These are phyloP conservation scores for Picathartes gymnocephalus DNA, from an alignment of 2,113 vertebrate species.

Conservation along the genomic window DNA sequence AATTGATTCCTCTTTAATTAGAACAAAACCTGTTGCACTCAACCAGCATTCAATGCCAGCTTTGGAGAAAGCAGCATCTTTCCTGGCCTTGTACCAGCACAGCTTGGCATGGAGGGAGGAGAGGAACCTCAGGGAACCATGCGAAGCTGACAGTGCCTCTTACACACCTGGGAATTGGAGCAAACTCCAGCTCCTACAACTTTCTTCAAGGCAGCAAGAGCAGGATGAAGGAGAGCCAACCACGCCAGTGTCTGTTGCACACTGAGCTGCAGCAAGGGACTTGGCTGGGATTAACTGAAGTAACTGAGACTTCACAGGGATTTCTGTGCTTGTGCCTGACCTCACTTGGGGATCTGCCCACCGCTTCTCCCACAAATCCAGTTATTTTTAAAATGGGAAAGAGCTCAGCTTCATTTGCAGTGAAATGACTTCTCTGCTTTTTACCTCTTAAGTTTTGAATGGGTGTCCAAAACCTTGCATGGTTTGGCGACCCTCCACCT, in stretches of 20 bases:
- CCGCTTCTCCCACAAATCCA: neutral
- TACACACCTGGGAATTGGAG: fast-evolving
- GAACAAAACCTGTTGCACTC: conserved; percentile 37
- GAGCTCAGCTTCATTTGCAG: neutral
- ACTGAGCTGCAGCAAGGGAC: neutral
- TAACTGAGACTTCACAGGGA: neutral
- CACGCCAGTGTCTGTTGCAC: neutral
- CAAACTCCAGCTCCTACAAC: neutral
- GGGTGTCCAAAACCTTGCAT: neutral
- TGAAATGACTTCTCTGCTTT: neutral
- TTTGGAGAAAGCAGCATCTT: neutral
- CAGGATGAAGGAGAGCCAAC: neutral
- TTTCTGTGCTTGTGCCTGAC: neutral
- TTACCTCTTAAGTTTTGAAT: neutral
- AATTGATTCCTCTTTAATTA: conserved; percentile 63
- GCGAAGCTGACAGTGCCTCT: neutral
- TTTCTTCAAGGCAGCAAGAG: neutral
- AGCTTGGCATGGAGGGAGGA: neutral
- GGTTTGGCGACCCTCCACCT: neutral
- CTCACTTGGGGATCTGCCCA: neutral
- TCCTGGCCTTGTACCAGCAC: neutral
- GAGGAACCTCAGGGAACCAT: neutral
- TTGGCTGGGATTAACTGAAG: neutral
- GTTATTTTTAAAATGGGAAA: neutral
- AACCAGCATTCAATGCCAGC: neutral